A percentile compares a stretch with the other conserved stretches of the same genome.
Conservation (phyloP, 2,888 invertebrate species). For the Polylopha cassiicola region DNA sequence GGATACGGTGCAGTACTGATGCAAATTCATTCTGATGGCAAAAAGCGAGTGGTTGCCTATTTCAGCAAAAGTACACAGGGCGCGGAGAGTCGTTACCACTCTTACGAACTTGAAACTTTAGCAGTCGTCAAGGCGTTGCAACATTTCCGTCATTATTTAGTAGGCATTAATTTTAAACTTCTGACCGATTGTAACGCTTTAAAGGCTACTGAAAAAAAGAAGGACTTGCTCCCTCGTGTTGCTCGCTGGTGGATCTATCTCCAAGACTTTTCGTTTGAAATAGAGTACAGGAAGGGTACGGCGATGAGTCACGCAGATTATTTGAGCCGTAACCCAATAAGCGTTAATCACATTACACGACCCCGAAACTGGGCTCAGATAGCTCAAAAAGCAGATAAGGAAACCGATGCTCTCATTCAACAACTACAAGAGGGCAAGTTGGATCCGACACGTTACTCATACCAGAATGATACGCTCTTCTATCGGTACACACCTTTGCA, state of each 20-base stretch:
- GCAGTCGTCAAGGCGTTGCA: conserved; percentile 11
- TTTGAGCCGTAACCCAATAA: conserved; percentile 1
- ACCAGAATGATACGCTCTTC: neutral
- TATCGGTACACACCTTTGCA: conserved; percentile 1
- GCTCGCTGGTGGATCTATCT: conserved; percentile 26
- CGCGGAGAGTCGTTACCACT: conserved; percentile 9
- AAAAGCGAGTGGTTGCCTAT: neutral
- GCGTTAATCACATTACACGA: conserved; percentile 6
- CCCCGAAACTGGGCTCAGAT: conserved; percentile 12
- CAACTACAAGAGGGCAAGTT: conserved; percentile 4
- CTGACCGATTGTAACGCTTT: conserved; percentile 21
- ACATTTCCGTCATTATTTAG: conserved; percentile 12
- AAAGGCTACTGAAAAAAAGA: conserved; percentile 22
- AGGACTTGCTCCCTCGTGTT: conserved; percentile 24
- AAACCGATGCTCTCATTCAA: conserved; percentile 2
- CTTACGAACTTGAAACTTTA: conserved; percentile 9
- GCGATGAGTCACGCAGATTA: conserved; percentile 16
- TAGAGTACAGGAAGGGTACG: conserved; percentile 26
- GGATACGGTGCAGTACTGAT: no score
- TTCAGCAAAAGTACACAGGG: no score
- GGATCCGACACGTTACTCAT: neutral
- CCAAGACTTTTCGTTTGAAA: conserved; percentile 25
- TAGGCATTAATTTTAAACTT: conserved; percentile 5
- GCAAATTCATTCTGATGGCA: no score
- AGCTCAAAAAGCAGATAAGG: conserved; percentile 9